A percentile compares a stretch with the other conserved stretches of the same genome.
Evolutionary conservation across 2,797 vertebrate species (phyloP).

Genomic region (Cetoscarus ocellatus): DNA sequence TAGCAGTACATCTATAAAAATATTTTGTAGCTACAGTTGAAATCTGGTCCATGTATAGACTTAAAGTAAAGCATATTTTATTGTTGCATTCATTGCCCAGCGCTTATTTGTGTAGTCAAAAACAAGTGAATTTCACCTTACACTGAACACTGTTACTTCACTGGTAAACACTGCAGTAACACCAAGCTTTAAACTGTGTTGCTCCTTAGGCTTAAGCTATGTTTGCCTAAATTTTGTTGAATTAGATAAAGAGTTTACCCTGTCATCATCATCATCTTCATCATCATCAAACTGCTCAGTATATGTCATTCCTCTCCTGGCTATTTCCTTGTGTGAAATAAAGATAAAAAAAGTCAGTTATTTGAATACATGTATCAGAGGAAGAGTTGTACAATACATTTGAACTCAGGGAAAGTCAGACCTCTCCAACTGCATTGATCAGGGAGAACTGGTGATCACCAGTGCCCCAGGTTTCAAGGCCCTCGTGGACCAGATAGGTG

Average conservation of each 20-base stretch:
- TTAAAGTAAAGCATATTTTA: no score
- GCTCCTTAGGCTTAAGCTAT: no score
- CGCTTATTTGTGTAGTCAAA: no score
- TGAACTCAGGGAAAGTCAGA: constrained; percentile 58
- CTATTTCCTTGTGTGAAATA: constrained; percentile 89
- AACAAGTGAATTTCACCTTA: no score
- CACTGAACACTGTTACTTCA: no score
- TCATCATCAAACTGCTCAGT: constrained; percentile 70
- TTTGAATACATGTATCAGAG: neutral
- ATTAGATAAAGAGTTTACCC: constrained; percentile 59
- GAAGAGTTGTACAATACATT: neutral
- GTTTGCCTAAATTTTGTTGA: no score
- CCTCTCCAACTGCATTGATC: constrained; percentile 91
- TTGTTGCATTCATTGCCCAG: no score
- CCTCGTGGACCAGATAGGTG: constrained; percentile 93
- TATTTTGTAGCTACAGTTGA: no score
- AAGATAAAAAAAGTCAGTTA: neutral
- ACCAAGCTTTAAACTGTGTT: no score
- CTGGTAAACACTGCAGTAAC: no score
- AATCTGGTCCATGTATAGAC: no score
- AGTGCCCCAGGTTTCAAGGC: constrained; percentile 91
- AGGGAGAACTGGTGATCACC: constrained; percentile 92
- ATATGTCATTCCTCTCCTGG: constrained; percentile 93
- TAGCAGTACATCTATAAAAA: no score
- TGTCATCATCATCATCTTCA: constrained; percentile 86